Percentiles rank a stretch among this genome's conserved stretches.
These are phyloP conservation scores for Bothrops alternatus DNA, from an alignment of 2,797 vertebrate genomes.

Conservation along the genomic window DNA sequence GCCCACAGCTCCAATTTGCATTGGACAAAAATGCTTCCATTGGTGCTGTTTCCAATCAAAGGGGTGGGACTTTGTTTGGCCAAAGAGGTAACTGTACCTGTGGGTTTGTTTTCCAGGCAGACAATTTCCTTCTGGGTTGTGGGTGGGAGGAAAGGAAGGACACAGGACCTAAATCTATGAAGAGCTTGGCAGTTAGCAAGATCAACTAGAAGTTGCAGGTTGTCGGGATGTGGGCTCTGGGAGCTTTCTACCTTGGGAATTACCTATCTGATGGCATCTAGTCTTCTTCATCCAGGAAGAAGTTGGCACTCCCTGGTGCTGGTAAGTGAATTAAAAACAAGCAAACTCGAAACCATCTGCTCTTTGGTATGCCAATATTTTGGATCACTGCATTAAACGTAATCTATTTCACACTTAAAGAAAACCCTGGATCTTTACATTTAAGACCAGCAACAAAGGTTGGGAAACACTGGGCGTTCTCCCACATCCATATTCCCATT, in stretches of 20 bases:
- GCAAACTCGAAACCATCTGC: neutral
- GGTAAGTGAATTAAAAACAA: constrained; percentile 16
- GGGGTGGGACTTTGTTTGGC: neutral
- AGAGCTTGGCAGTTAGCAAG: neutral
- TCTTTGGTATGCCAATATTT: neutral
- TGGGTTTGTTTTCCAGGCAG: neutral
- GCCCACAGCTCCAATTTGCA: neutral
- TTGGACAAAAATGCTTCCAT: neutral
- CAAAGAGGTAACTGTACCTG: neutral
- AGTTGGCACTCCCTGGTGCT: neutral
- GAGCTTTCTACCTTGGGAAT: neutral
- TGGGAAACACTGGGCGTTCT: neutral
- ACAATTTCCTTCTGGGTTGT: neutral
- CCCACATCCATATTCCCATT: neutral
- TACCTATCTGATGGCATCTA: constrained; percentile 13
- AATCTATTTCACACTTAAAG: neutral
- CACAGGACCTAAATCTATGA: neutral
- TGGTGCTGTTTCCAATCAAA: neutral
- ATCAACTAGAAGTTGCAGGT: neutral
- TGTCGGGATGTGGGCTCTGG: neutral
- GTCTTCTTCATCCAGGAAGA: neutral
- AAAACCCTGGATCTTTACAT: neutral
- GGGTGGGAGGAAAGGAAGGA: neutral
- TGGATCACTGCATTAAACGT: neutral
- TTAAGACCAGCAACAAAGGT: neutral